These are phyloP conservation scores for Spongilla lacustris DNA, from an alignment of 37 sponge, comb jelly and placozoan genomes.

Conservation along the genomic window DNA sequence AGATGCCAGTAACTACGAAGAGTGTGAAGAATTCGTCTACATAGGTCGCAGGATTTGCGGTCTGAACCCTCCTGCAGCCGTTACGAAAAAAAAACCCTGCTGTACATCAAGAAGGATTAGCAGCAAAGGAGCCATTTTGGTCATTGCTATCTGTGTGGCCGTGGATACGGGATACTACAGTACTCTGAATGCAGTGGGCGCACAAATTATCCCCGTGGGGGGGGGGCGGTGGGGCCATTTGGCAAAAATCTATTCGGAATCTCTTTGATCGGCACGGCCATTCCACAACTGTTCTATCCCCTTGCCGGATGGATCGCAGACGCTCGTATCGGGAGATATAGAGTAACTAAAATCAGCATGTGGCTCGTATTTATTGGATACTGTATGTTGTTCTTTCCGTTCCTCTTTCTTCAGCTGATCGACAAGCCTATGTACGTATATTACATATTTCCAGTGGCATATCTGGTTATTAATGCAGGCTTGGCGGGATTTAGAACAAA, in stretches of 20 bases:
- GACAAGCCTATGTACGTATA: background rate
- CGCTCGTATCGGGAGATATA: slow-evolving; percentile 32
- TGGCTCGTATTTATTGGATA: slow-evolving; percentile 39
- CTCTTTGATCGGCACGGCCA: background rate
- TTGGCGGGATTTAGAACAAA: slow-evolving; percentile 44
- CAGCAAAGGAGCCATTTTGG: slow-evolving; percentile 3
- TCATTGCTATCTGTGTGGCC: background rate
- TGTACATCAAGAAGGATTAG: background rate
- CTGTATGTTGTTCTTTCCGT: background rate
- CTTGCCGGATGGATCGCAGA: slow-evolving; percentile 48
- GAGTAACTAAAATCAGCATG: slow-evolving; percentile 41
- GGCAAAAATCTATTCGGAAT: background rate
- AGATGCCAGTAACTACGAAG: too few relatives aligned
- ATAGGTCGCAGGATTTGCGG: too few relatives aligned
- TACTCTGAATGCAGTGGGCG: background rate
- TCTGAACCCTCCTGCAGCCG: too few relatives aligned
- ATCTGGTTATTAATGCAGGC: slow-evolving; percentile 34
- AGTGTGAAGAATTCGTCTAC: too few relatives aligned
- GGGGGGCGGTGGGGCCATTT: background rate
- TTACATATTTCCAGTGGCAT: slow-evolving; percentile 20
- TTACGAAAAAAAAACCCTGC: too few relatives aligned
- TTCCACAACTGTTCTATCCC: slow-evolving; percentile 40
- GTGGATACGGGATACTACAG: slow-evolving; percentile 4
- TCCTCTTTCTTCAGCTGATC: background rate
- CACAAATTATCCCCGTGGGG: background rate